Base-by-base conservation (phyloP, 2,888 invertebrate species). In the Leucozona laternaria region DNA sequence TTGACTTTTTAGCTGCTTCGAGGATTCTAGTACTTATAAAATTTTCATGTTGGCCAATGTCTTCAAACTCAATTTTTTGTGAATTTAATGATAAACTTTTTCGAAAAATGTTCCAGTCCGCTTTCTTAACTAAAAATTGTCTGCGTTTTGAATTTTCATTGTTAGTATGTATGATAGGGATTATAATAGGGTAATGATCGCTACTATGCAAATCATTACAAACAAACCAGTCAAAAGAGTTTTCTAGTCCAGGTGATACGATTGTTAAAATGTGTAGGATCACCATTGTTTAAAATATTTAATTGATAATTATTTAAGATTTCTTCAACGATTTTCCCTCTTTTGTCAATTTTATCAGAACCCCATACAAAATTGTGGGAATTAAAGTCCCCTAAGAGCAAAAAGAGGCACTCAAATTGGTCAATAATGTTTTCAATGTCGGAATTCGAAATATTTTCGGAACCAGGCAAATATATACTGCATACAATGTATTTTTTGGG, bases 181-280 rank as follows among this genome's bases (percentile, higher is more conserved):
- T 34, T n/a, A 58, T 17, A n/a, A 77, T 77, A 2, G 68, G 77
- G 15, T 4, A 58, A 28, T 77, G 77, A n/a, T 77, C 77, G 31
- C 77, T 77, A 50, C 58, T 50, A 11, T 75, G 20, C 15, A 75
- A 34, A 55, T 64, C 53, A 13, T 75, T 17, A 6, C 43, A 53
- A 34, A 77, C 43, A 15, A 45, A 34, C 77, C 77, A 77, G 5
- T 68, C 55, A 6, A 68, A 68, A 55, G 50, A 13, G 13, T 34
- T 48, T 58, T 37, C 22, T 25, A 77, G 2, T 4, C 10, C n/a
- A 20, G 77, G 77, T 17, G 45, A 17, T 4, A 15, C 43, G 17
- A 68, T 48, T 48, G 66, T 48, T n/a, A n/a, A n/a, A n/a, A n/a
- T 7, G 64, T 8, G 28, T 77, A 58, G 7, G 68, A 68, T 20